Evolutionary conservation across 2,888 invertebrate species (phyloP), one percentile per base, ranked within the genome.

Genomic region (Protonemura montana): DNA sequence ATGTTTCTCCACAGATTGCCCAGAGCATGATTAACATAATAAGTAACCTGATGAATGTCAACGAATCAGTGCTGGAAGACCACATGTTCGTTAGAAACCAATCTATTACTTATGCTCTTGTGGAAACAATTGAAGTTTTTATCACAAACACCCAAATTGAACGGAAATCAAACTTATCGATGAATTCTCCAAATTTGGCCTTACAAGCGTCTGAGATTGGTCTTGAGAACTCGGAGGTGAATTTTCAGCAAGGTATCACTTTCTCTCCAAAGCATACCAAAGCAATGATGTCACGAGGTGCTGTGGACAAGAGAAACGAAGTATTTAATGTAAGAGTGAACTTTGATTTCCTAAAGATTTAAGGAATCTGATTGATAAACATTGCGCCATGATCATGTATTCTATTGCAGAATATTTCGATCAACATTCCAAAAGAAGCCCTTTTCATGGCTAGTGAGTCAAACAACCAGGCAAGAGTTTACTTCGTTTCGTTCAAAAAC

Each of bases 1-100:
- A 35, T 35, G 3, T 35, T 35, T 87, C 85, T 5, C n/a, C n/a
- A n/a, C 80, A 87, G 87, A 86, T 87, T 76, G 87, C 87, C 10
- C 85, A 86, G 42, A 83, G 76, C n/a, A 84, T 87, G 86, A 82
- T 87, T 21, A 59, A 80, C 30, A 81, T 87, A 16, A 85, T 87
- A 10, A 87, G 87, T 84, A 87, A 87, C 59, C 59, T 87, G 42
- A 87, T 87, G 87, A 83, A 21, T 76, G 86, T 85, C 2, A 87
- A 87, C 86, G 86, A 86, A n/a, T 41, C 85, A n/a, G 87, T 87
- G 28, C 76, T 87, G 13, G 85, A 86, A 16, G 86, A 86, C 27
- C 77, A 27, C 21, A 25, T 35, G 26, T 30, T 35, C 27, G 86
- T 86, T 84, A 78, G 84, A 35, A 76, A 86, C 59, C 86, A 85